Evolutionary conservation across 2,113 vertebrate genomes (phyloP).

Genomic region (Chinchilla lanigera): DNA sequence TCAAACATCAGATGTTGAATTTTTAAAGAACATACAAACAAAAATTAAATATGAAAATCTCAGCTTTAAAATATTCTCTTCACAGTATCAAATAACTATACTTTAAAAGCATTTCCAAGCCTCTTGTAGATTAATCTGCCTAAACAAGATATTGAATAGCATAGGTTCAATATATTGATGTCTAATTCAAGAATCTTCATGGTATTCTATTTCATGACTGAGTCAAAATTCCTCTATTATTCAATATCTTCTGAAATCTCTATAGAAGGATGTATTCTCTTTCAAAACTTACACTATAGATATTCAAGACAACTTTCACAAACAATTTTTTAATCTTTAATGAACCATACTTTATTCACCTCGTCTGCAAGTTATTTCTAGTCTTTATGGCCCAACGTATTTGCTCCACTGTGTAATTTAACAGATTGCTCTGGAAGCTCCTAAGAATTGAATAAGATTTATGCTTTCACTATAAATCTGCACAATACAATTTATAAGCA

Average conservation of each 20-base stretch:
- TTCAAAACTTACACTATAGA: background rate
- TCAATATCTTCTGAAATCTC: background rate
- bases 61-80: background rate
- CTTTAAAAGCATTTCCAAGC: background rate
- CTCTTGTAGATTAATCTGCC: background rate
- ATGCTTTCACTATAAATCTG: background rate
- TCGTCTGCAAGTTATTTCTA: background rate
- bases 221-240: background rate
- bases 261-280: background rate
- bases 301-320: background rate
- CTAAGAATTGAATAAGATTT: constrained; percentile 20
- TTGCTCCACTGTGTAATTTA: background rate
- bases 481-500: background rate
- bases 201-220: background rate
- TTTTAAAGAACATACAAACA: background rate
- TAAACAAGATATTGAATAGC: background rate
- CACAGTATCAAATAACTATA: background rate
- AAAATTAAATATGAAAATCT: background rate
- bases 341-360: background rate
- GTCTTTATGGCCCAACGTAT: background rate
- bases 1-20: background rate
- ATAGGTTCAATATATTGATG: constrained; percentile 14
- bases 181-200: constrained; percentile 26
- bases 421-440: background rate
- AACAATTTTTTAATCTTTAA: background rate